Percentiles rank a stretch among this genome's conserved stretches.
phyloP scores from a whole-genome alignment of 2,113 vertebrate genomes.

The Passer montanus region DNA sequence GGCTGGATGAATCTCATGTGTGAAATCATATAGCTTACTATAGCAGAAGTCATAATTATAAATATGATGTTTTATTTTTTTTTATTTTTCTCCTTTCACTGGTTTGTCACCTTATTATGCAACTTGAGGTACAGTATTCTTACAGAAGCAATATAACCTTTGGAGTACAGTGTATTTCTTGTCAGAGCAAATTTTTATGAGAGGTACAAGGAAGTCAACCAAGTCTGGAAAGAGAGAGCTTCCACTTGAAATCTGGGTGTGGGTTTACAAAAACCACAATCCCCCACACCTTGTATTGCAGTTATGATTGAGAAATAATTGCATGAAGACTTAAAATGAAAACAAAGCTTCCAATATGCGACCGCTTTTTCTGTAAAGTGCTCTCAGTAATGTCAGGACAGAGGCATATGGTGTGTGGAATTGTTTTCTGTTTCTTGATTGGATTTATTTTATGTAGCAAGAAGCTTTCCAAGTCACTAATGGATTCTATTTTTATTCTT shows the following conservation, averaged over 20 bases:
- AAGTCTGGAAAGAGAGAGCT: not conserved
- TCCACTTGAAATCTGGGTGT: not conserved
- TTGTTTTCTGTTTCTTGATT: not conserved
- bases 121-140: not conserved
- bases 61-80: rapidly evolving
- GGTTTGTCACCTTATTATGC: not conserved
- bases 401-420: not conserved
- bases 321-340: not conserved
- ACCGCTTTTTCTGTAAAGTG: not conserved
- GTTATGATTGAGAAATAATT: not conserved
- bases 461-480: not conserved
- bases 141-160: not conserved
- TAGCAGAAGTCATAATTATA: not conserved
- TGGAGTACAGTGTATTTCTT: not conserved
- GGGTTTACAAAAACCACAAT: not conserved
- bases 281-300: not conserved
- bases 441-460: not conserved
- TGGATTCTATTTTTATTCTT: not conserved
- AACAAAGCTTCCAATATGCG: not conserved
- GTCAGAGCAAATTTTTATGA: not conserved
- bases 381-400: not conserved
- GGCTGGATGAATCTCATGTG: not conserved
- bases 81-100: not conserved
- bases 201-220: not conserved
- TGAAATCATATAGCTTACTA: not conserved